Conservation (phyloP, 1,140 invertebrate species). For the Papilio dardanus region DNA sequence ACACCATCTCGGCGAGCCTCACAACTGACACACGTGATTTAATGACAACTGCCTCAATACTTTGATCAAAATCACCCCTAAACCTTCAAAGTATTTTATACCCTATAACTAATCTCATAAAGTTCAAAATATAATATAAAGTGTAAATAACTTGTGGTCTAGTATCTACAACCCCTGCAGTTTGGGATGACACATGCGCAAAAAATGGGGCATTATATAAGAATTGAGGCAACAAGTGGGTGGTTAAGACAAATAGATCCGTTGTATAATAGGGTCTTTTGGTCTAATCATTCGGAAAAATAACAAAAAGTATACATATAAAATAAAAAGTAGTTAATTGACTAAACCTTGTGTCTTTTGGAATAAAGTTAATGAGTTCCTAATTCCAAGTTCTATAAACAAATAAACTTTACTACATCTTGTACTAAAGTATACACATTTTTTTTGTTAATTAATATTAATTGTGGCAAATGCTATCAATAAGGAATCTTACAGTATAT, state of each 20-base stretch:
- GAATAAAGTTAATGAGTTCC: background rate
- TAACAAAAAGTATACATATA: background rate
- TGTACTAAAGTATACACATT: no score
- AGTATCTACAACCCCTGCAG: constrained; percentile 32
- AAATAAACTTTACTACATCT: no score
- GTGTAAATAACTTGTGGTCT: background rate
- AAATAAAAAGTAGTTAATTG: background rate
- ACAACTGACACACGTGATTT: constrained; percentile 66
- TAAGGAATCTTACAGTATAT: background rate
- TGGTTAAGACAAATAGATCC: constrained; percentile 43
- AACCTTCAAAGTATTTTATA: constrained; percentile 40
- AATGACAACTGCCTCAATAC: constrained; percentile 64
- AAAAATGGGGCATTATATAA: constrained; percentile 62
- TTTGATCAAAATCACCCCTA: constrained; percentile 43
- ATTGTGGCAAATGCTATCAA: background rate
- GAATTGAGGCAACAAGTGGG: constrained; percentile 51
- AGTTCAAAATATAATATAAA: constrained; percentile 37
- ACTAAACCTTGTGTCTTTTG: background rate
- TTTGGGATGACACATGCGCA: constrained; percentile 60
- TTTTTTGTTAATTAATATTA: background rate
- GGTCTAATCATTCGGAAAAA: background rate
- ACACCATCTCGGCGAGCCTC: constrained; percentile 67
- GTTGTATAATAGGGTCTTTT: background rate
- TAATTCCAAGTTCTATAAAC: background rate
- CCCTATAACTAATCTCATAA: constrained; percentile 40